Evolutionary conservation across 2,888 invertebrate species (phyloP).

Genomic region (Eupithecia dodoneata): DNA sequence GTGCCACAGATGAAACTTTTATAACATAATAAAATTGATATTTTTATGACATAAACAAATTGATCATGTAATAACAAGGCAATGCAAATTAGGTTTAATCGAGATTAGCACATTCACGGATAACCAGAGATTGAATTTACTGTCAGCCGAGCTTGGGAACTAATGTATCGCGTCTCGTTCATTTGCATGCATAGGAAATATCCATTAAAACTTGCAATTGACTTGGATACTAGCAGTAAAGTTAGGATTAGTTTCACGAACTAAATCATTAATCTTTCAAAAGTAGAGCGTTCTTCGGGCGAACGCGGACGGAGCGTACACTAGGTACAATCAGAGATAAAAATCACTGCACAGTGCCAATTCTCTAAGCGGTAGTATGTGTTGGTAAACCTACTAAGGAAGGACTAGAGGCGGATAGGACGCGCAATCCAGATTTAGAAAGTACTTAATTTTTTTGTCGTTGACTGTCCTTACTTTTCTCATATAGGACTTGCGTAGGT

Average conservation of each 20-base stretch:
- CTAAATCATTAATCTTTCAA: conserved; percentile 75
- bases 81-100: background rate
- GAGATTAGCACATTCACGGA: background rate
- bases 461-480: conserved; percentile 3
- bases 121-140: background rate
- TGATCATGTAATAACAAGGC: background rate
- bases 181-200: conserved; percentile 65
- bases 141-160: background rate
- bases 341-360: background rate
- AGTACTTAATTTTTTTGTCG: background rate
- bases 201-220: conserved; percentile 74
- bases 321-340: conserved; percentile 9
- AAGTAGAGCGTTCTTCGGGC: conserved; percentile 44
- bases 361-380: background rate
- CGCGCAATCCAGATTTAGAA: background rate
- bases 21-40: too few relatives aligned
- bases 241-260: conserved; percentile 69
- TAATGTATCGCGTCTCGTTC: conserved; percentile 46
- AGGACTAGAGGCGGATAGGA: background rate
- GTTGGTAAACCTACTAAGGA: background rate
- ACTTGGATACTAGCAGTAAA: conserved; percentile 61
- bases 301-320: conserved; percentile 25
- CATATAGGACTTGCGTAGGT: conserved; percentile 8
- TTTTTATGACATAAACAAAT: background rate
- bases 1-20: too few relatives aligned